Percentiles rank a stretch among this genome's conserved stretches.
These are phyloP conservation scores for Seriola dumerili DNA, from an alignment of 2,113 vertebrate species.

Conservation along the genomic window DNA sequence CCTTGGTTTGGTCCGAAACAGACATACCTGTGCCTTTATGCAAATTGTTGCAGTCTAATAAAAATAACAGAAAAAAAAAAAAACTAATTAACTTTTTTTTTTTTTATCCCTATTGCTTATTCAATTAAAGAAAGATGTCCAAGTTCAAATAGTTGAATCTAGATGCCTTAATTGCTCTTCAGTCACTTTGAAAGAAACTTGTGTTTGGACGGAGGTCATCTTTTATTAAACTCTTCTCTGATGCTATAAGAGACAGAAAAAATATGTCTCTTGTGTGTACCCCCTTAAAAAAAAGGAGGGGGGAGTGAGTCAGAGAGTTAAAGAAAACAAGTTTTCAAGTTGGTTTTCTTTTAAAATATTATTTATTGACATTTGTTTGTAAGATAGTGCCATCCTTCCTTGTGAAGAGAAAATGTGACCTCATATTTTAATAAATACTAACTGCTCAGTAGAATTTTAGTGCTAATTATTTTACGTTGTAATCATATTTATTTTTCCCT, in stretches of 20 bases:
- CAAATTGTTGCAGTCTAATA: conserved; percentile 61
- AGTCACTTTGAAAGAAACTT: conserved; percentile 51
- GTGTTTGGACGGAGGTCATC: conserved; percentile 58
- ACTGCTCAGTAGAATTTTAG: too few species aligned
- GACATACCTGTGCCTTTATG: conserved; percentile 60
- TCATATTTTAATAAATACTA: not conserved
- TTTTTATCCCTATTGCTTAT: conserved; percentile 42
- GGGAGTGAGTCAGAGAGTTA: not conserved
- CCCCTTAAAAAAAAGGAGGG: not conserved
- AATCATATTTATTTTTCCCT: not conserved
- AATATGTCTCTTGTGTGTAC: conserved; percentile 6
- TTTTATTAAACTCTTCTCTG: conserved; percentile 54
- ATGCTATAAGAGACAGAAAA: conserved; percentile 32
- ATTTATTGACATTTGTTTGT: conserved; percentile 32
- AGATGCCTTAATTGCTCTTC: conserved; percentile 66
- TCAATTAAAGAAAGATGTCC: conserved; percentile 65
- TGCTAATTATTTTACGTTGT: conserved; percentile 9
- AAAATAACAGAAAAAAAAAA: conserved; percentile 54
- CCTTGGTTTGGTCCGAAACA: conserved; percentile 74
- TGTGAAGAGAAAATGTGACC: not conserved
- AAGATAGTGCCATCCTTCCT: not conserved
- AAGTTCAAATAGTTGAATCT: conserved; percentile 64
- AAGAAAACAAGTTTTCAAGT: conserved; percentile 19
- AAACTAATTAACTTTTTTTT: conserved; percentile 74
- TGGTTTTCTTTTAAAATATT: not conserved